A percentile compares a stretch with the other conserved stretches of the same genome.
Evolutionary conservation across 2,113 vertebrate species (phyloP).

Genomic region (Nothocercus nigrocapillus): DNA sequence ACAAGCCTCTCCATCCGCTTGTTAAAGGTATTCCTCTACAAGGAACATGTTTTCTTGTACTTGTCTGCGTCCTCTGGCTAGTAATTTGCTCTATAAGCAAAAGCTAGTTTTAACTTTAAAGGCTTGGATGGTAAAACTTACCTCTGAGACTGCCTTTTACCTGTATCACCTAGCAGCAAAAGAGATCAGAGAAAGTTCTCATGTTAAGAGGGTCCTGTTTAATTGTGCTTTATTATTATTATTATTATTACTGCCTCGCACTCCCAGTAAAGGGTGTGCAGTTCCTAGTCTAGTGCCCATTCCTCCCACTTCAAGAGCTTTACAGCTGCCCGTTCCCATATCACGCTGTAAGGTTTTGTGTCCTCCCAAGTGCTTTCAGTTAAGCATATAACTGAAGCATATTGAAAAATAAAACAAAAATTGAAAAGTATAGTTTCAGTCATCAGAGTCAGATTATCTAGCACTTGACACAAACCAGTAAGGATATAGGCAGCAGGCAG

Average conservation of each 20-base stretch:
- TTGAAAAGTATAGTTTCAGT: constrained; percentile 36
- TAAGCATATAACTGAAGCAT: background rate
- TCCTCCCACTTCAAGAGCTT: background rate
- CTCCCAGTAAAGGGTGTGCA: background rate
- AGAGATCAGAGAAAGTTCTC: background rate
- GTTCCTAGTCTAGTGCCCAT: background rate
- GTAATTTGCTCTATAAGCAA: background rate
- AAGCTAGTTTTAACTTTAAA: background rate
- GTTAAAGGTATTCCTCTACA: background rate
- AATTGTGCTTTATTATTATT: background rate
- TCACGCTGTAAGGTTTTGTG: background rate
- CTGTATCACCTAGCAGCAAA: background rate
- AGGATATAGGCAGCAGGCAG: constrained; percentile 3
- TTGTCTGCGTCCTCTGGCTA: background rate
- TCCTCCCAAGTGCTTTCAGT: background rate
- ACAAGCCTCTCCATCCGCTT: background rate
- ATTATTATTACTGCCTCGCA: background rate
- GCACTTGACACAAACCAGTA: constrained; percentile 31
- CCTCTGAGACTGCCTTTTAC: background rate
- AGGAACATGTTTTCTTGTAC: accelerated
- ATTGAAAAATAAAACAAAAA: constrained; percentile 34
- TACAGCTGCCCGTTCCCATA: background rate
- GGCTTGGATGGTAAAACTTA: background rate
- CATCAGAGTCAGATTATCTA: constrained; percentile 41
- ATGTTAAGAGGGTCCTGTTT: background rate